These are phyloP conservation scores for Pangasius krempfi DNA, from an alignment of 2,797 vertebrate genomes.

Conservation along the genomic window DNA sequence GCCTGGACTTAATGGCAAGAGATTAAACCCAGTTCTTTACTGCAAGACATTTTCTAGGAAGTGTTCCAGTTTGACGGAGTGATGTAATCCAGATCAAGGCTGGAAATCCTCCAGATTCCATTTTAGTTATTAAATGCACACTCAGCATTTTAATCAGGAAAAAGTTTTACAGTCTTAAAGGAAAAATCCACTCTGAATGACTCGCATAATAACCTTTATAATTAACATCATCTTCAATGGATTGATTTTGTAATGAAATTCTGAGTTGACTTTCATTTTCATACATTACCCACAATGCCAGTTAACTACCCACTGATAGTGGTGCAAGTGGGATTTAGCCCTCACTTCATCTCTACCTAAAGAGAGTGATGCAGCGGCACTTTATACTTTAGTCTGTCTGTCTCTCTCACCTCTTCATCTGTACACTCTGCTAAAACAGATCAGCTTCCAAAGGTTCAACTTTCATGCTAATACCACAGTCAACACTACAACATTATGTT, in stretches of 20 bases:
- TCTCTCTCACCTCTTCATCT: neutral
- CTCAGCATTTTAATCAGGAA: neutral
- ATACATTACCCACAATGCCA: neutral
- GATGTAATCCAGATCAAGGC: neutral
- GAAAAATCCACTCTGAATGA: neutral
- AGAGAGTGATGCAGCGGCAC: neutral
- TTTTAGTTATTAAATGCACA: neutral
- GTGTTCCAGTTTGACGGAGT: neutral
- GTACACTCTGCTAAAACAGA: neutral
- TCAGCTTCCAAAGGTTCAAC: too few species aligned
- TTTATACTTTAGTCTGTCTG: neutral
- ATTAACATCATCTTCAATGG: neutral
- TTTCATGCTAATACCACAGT: too few species aligned
- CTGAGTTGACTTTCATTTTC: neutral
- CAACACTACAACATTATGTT: neutral
- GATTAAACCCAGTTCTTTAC: neutral
- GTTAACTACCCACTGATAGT: neutral
- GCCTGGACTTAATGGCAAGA: neutral
- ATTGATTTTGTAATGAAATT: neutral
- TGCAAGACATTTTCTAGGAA: neutral
- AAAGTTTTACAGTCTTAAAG: neutral
- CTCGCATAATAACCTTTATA: neutral
- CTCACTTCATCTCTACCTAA: neutral
- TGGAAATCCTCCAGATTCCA: neutral
- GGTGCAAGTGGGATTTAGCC: neutral